phyloP scores from a whole-genome alignment of 2,888 invertebrate species.

The Marasmarcha lunaedactyla region DNA sequence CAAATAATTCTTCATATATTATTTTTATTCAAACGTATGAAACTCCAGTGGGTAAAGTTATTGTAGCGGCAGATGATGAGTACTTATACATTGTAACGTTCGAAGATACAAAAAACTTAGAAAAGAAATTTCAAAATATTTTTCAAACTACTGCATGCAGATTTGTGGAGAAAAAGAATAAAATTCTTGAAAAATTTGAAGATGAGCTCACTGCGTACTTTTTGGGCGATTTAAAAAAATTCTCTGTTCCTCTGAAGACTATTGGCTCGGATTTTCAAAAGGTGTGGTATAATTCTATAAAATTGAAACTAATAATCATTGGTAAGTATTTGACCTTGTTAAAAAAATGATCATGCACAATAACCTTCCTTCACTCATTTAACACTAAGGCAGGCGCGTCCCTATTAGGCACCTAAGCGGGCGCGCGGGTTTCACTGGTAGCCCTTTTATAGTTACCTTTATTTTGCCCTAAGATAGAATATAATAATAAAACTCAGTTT shows the following conservation, averaged over 20 bases:
- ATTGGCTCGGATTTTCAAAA: constrained; percentile 55
- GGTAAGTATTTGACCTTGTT: too few species aligned
- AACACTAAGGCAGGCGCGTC: too few species aligned
- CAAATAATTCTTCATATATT: constrained; percentile 14
- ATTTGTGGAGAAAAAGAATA: constrained; percentile 31
- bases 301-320: too few species aligned
- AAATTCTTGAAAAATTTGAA: constrained; percentile 28
- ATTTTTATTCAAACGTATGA: constrained; percentile 26
- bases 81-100: constrained; percentile 37
- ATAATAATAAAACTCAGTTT: too few species aligned
- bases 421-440: too few species aligned
- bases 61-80: constrained; percentile 39
- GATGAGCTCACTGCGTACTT: constrained; percentile 35
- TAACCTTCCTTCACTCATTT: too few species aligned
- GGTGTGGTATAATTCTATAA: constrained; percentile 21
- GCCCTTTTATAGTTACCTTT: too few species aligned
- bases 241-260: constrained; percentile 40
- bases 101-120: constrained; percentile 40
- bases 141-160: constrained; percentile 26
- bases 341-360: too few species aligned
- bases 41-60: constrained; percentile 36
- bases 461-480: too few species aligned
- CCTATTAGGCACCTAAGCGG: too few species aligned
- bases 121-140: constrained; percentile 30
- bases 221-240: constrained; percentile 36